Evolutionary conservation across 2,888 invertebrate genomes (phyloP), one percentile per base, ranked within the genome.

Genomic region (Coremacera marginata): DNA sequence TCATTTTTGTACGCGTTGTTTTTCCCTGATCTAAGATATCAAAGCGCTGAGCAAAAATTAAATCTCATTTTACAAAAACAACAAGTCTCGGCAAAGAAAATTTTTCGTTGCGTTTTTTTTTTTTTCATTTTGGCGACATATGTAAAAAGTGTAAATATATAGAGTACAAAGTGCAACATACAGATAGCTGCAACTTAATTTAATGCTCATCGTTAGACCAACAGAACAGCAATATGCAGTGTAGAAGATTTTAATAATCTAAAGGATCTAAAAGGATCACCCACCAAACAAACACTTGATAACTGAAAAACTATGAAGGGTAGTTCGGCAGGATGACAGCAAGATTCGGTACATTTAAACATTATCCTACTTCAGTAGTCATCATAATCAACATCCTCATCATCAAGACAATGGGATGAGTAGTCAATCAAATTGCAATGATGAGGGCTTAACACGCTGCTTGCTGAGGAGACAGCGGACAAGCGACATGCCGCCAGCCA

Each of bases 381-480:
- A 51, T 70, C 76, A 34, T 63, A 49, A 71, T 60, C 75, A 74
- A 55, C 77, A 75, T 71, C 77, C 73, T 67, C 52, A 76, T 78
- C 80, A 67, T 76, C 77, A 77, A 76, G 81, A 79, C 78, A 81
- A 78, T 78, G 78, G 79, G 79, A 81, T 80, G 80, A 86, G 85
- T 84, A 87, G 84, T 87, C 88, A 87, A 87, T 87, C 88, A 87
- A 87, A 87, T 81, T 83, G 83, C 87, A 86, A 86, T 87, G 85
- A 85, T 79, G 78, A 85, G 84, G 86, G 84, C 84, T 86, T 86
- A 85, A 70, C 78, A 77, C 34, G 57, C 62, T 31, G 49, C 31
- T 8, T 19, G 5, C 70, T n/a, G 67, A 63, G n/a, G n/a, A 34
- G 9, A 22, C 14, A 16, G 8, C 52, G 19, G 8, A 34, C 31